Conservation (phyloP, 2,888 invertebrate species). For the Diploptera punctata region DNA sequence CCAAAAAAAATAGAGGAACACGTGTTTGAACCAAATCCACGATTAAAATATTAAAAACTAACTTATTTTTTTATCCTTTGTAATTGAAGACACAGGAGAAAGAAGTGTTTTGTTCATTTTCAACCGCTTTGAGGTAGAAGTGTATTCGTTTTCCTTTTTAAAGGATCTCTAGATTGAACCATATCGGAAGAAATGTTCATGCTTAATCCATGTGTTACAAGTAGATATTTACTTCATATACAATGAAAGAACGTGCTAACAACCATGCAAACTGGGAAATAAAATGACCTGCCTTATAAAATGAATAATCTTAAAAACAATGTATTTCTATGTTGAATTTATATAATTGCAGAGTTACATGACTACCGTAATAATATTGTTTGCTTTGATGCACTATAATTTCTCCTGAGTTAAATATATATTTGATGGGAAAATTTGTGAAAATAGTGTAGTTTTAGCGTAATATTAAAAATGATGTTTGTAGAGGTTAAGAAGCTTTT, state of each 20-base stretch:
- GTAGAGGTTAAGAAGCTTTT: not conserved
- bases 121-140: not conserved
- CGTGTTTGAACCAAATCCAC: no score
- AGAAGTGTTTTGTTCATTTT: not conserved
- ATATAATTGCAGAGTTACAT: not conserved
- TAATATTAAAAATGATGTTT: not conserved
- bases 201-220: not conserved
- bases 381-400: not conserved
- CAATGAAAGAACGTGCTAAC: no score
- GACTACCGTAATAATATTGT: not conserved
- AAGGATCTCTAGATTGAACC: not conserved
- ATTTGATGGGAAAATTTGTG: not conserved
- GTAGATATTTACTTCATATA: not conserved
- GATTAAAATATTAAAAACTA: no score
- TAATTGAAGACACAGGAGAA: no score
- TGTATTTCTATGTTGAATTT: not conserved
- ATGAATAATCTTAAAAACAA: not conserved
- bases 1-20: no score
- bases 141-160: not conserved
- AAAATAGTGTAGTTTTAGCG: not conserved
- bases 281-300: not conserved
- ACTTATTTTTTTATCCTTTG: no score
- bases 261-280: no score
- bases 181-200: not conserved
- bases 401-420: not conserved